These are phyloP conservation scores for Luffia ferchaultella DNA, from an alignment of 2,888 invertebrate genomes.

Conservation along the genomic window DNA sequence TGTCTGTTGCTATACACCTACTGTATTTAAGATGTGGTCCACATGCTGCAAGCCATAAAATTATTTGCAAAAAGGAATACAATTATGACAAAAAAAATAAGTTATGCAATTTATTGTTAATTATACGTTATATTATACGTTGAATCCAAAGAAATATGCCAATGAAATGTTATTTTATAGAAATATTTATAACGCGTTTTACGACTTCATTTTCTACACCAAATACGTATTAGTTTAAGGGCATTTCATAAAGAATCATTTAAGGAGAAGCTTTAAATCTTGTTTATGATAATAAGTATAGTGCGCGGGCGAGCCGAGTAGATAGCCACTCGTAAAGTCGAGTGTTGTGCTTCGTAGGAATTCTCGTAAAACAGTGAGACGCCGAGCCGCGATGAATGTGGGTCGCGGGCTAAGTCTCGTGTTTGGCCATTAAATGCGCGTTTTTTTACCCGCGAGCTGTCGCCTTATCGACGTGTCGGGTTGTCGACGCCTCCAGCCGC, in stretches of 20 bases:
- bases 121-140: too few species aligned
- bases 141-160: too few species aligned
- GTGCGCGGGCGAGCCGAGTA: slow-evolving; percentile 8
- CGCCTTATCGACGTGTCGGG: slow-evolving; percentile 61
- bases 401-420: slow-evolving; percentile 27
- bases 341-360: slow-evolving; percentile 49
- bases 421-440: slow-evolving; percentile 52
- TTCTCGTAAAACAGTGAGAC: slow-evolving; percentile 42
- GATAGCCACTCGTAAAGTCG: slow-evolving; percentile 46
- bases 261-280: background rate
- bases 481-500: slow-evolving; percentile 65
- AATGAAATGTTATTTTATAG: too few species aligned
- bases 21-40: too few species aligned
- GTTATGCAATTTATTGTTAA: too few species aligned
- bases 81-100: too few species aligned
- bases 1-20: too few species aligned
- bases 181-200: background rate
- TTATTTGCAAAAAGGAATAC: too few species aligned
- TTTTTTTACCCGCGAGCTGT: slow-evolving; percentile 57
- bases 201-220: background rate
- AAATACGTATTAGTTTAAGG: background rate
- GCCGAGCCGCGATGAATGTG: slow-evolving; percentile 15
- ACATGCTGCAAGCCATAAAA: too few species aligned
- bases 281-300: slow-evolving; percentile 24
- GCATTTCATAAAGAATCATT: background rate